Base-by-base conservation (phyloP, 2,888 invertebrate genomes). In the Lottia gigantea region DNA sequence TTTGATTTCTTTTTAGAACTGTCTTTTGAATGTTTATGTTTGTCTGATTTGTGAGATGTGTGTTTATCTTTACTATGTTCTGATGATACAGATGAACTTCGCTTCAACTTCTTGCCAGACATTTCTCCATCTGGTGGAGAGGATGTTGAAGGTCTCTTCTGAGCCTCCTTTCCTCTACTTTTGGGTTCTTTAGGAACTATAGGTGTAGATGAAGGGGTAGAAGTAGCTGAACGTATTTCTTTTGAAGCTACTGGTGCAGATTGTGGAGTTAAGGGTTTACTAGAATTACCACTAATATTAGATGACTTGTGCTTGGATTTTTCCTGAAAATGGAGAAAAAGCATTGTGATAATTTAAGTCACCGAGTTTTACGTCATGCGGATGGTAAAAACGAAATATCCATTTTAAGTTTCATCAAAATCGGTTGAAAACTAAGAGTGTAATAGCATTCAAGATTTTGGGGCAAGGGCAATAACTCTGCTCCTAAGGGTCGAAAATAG, bases 101-200 rank as follows among this genome's bases (percentile, higher is more conserved):
- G 78, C 77, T 49, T 78, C 73, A 68, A 74, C 76, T 67, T 78
- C 72, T 74, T 80, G 74, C n/a, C 64, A 11, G 73, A 49, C 15
- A 76, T 66, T 14, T 64, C 62, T 15, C 26, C 45, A 64, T 75
- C 73, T 16, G 61, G 25, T 19, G 67, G 46, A 19, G 68, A 66
- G 7, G 71, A 62, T 14, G 71, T 72, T 40, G 72, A 70, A 26
- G 49, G 62, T 49, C 72, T 64, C 31, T 74, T 74, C 25, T 67
- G 55, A 40, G 66, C 68, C 11, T 61, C 47, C 14, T 61, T 66
- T 47, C 66, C 70, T 16, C 63, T 66, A 16, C 66, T 66, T 15
- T 72, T 70, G 14, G 67, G 61, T 61, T 73, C 72, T 45, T 46
- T 68, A 26, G 71, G 66, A 23, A 61, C 46, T 6, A 66, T 47